Conservation (phyloP, 2,113 vertebrate species). For the Istiophorus platypterus region DNA sequence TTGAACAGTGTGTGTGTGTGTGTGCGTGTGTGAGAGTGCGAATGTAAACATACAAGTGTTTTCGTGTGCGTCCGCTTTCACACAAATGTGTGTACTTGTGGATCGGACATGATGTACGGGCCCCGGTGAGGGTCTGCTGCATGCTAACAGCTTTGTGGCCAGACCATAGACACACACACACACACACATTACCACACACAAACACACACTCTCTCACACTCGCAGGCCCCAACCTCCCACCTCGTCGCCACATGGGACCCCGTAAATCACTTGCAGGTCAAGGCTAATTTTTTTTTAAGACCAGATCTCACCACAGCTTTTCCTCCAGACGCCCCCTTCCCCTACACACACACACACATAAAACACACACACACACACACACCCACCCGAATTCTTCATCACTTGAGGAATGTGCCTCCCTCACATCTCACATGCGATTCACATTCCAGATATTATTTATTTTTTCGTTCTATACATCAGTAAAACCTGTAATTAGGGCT, state of each 20-base stretch:
- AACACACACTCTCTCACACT: slow-evolving; percentile 18
- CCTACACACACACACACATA: slow-evolving; percentile 20
- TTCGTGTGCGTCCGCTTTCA: background rate
- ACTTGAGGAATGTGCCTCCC: slow-evolving; percentile 27
- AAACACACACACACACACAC: slow-evolving; percentile 1
- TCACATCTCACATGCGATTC: background rate
- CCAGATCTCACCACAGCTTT: slow-evolving; percentile 28
- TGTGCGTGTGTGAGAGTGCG: slow-evolving; percentile 1
- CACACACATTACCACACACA: slow-evolving; percentile 18
- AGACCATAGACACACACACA: background rate
- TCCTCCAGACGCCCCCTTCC: slow-evolving; percentile 12
- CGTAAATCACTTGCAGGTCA: slow-evolving; percentile 63
- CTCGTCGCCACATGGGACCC: slow-evolving; percentile 38
- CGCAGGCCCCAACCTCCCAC: slow-evolving; percentile 20
- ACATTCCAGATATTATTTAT: slow-evolving; percentile 8
- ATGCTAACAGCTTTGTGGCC: slow-evolving; percentile 1
- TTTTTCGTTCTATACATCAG: background rate
- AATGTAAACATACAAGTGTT: background rate
- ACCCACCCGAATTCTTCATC: slow-evolving; percentile 12
- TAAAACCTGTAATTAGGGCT: background rate
- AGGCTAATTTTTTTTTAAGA: slow-evolving; percentile 49
- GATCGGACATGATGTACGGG: slow-evolving; percentile 27
- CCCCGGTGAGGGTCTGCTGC: slow-evolving; percentile 30
- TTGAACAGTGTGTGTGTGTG: background rate
- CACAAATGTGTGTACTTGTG: background rate